A percentile compares a stretch with the other conserved stretches of the same genome.
These are phyloP conservation scores for Tenthredo livida DNA, from an alignment of 2,888 invertebrate genomes.

Conservation along the genomic window DNA sequence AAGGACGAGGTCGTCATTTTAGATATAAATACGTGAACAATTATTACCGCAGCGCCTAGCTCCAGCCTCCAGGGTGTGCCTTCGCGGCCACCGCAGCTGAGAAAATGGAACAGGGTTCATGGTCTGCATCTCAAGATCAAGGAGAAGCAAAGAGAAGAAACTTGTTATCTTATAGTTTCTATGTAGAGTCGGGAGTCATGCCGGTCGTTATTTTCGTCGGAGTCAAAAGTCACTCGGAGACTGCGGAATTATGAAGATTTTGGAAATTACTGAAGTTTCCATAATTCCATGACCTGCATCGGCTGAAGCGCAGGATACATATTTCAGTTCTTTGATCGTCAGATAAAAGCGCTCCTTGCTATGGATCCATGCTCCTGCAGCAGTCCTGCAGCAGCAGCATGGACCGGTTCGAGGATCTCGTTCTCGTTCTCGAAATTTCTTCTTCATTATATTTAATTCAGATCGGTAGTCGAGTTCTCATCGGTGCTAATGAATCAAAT, in stretches of 20 bases:
- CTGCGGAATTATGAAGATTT: background rate
- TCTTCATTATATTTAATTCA: conserved; percentile 34
- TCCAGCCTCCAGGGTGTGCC: conserved; percentile 10
- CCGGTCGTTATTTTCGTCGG: conserved; percentile 42
- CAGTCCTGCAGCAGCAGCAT: background rate
- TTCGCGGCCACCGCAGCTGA: conserved; percentile 28
- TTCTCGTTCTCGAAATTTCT: conserved; percentile 23
- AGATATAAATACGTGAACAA: conserved; percentile 57
- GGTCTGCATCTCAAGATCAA: conserved; percentile 53
- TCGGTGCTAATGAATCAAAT: conserved; percentile 44
- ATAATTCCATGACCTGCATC: background rate
- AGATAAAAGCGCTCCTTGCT: background rate
- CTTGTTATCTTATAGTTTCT: conserved; percentile 30
- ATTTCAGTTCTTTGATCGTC: background rate
- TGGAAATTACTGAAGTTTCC: background rate
- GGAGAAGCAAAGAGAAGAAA: conserved; percentile 43
- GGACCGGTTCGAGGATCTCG: conserved; percentile 18
- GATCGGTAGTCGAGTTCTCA: background rate
- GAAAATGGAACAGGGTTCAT: conserved; percentile 53
- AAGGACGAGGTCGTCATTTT: conserved; percentile 73
- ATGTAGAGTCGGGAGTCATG: background rate
- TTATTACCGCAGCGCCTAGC: conserved; percentile 41
- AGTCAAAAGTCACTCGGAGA: conserved; percentile 36
- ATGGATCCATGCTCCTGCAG: background rate
- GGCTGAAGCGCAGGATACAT: background rate